Evolutionary conservation across 2,113 vertebrate genomes (phyloP), one percentile per base, ranked within the genome.

Genomic region (Regulus satrapa): DNA sequence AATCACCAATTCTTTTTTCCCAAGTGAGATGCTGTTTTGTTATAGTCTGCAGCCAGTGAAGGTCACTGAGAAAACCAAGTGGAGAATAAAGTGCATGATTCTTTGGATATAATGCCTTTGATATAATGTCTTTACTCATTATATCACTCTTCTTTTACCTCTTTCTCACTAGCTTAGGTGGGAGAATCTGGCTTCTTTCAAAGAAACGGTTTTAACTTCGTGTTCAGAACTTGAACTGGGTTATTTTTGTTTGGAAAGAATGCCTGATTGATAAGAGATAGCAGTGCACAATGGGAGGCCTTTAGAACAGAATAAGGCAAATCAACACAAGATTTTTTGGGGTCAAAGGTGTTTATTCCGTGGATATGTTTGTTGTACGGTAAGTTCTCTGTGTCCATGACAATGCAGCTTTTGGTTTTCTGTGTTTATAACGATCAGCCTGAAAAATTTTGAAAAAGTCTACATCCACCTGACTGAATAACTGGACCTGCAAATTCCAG

Each of bases 381-480:
- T 43, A 46, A 31, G 58, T 54, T 61, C 32, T n/a, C 56, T 67
- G 23, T 67, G 41, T 73, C 41, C 32, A 14, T 68, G 51, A 67
- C 71, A 67, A 13, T 49, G 19, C 10, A 69, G 69, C 36, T 88
- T 85, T 75, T 52, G 3, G 13, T 24, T 56, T 78, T 66, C 24
- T 71, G 11, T 59, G 8, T 68, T 92, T 72, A 31, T 66, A 51
- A 58, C 23, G 14, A 46, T 85, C 18, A 95, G 32, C 75, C 38
- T 86, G 49, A 84, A 87, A 80, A 18, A 68, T 32, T 79, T 81
- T 62, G 68, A 86, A 87, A 85, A 92, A 51, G 9, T 55, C 25
- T 58, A 1, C 51, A 68, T 59, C 29, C 19, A 59, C 40, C 77
- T 92, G 61, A 43, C 29, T 78, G 52, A 71, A 17, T 74, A 95